Evolutionary conservation across 2,797 vertebrate species (phyloP), one percentile per base, ranked within the genome.

Genomic region (Erethizon dorsatum): DNA sequence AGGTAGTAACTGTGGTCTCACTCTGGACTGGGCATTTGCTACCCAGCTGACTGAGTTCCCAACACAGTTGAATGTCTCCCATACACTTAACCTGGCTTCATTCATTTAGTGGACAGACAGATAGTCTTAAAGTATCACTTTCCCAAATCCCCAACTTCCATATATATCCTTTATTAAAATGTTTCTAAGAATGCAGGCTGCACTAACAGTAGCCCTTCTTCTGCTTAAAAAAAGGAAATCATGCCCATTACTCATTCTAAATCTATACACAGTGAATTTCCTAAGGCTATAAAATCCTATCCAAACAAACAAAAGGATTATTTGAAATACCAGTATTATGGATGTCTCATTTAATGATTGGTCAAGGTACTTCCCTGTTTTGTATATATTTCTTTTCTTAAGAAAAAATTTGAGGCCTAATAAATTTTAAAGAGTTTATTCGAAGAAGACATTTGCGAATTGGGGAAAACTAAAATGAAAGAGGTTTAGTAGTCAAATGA

Each of bases 291-390:
- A 77, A 67, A 63, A 88, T 77, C 59, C 47, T n/a, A 56, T 79
- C 73, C 37, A 50, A 26, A 31, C 47, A 61, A 82, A 47, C 33
- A 83, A 91, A 84, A 71, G 9, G 8, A 83, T 47, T 65, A 41
- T 15, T 85, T 75, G 52, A 93, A 91, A 96, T 33, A 90, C 6
- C 59, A 22, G 22, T 77, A 83, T 85, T 85, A 71, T 6, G 90
- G 18, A 56, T 79, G 18, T 13, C n/a, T 71, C 69, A 54, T 90
- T 84, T 75, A 87, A 75, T 65, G 54, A 52, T 2, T 57, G 31
- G 75, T 78, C 31, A 75, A 87, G 24, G n/a, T 78, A 54, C 69
- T 91, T 61, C 22, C 57, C 56, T 75, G 24, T 61, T 65, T 87
- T 65, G 14, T 59, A 83, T 5, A 83, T 52, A 92, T 71, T 92